These are phyloP conservation scores for Tragelaphus scriptus DNA, from an alignment of 2,113 vertebrate species.

Conservation along the genomic window DNA sequence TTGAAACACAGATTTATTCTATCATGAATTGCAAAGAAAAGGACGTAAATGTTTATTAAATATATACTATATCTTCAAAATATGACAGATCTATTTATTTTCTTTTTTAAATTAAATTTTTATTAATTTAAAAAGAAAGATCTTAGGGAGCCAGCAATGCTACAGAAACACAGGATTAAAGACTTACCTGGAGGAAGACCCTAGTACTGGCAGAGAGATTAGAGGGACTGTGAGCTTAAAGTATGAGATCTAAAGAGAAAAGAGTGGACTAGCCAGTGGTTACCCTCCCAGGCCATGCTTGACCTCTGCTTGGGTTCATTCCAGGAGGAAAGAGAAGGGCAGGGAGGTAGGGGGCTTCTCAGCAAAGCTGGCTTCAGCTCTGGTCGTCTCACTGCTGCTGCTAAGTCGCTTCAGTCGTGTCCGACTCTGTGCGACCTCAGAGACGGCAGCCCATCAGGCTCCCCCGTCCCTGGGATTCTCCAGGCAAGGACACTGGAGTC, in stretches of 20 bases:
- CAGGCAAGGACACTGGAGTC: too few species aligned
- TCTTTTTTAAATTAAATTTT: constrained; percentile 48
- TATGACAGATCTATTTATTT: background rate
- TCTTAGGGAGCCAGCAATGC: background rate
- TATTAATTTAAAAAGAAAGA: constrained; percentile 18
- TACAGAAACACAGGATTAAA: constrained; percentile 19
- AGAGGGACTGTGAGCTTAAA: background rate
- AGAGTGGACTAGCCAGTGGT: background rate
- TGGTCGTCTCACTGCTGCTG: background rate
- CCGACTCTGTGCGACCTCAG: too few species aligned
- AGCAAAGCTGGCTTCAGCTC: constrained; percentile 16
- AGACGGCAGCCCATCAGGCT: too few species aligned
- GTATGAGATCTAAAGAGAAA: background rate
- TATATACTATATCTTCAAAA: background rate
- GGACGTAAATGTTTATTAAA: background rate
- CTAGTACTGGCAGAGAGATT: background rate
- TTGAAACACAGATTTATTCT: background rate
- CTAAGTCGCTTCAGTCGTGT: too few species aligned
- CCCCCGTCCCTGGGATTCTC: too few species aligned
- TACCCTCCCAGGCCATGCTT: background rate
- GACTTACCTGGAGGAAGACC: background rate
- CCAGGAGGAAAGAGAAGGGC: background rate
- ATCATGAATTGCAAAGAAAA: background rate
- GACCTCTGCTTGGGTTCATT: background rate
- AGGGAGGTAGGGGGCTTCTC: background rate